Base-by-base conservation (phyloP, 2,888 invertebrate genomes). In the Agrilus mali region DNA sequence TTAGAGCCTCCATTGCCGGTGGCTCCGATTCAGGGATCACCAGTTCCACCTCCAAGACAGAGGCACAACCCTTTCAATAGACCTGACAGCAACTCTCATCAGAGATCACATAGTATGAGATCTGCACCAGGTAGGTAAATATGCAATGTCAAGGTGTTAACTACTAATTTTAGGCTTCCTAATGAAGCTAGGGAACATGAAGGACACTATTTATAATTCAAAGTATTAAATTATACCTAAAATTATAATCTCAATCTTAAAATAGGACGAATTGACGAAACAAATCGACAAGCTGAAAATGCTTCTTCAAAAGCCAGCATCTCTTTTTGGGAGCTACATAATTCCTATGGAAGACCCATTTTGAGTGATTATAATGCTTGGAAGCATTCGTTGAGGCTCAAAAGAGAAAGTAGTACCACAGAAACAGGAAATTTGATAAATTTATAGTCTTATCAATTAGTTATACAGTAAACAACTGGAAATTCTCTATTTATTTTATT, bases 61-160 rank as follows among this genome's bases (percentile, higher is more conserved):
- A 69, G 88, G 7, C 81, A 86, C 60, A 89, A 89, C 65, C 88
- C 88, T 2, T 88, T 89, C 60, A 86, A 89, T 65, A 75, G 76
- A 51, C 70, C 73, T 3, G 66, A 65, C 2, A 52, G 45, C 38
- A 56, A 50, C 41, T 52, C 68, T 2, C 72, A 73, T 53, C 70
- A 70, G 47, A 63, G 73, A 44, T 73, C 73, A 2, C 70, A 72
- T 44, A 74, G 73, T 53, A 67, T 72, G 45, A 64, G 73, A 50
- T 69, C 72, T 2, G 69, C 68, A 7, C 68, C 71, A 17, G 69
- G 70, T 63, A 66, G 55, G 44, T 46, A 15, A 33, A 35, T 34
- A 42, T 10, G n/a, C n/a, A n/a, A 10, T 27, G 10, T 10, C 2
- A 10, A 7, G 5, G 20, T 20, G 6, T 20, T 7, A 20, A 4